Conservation (phyloP, 1,140 invertebrate species). For the Cepaea nemoralis region DNA sequence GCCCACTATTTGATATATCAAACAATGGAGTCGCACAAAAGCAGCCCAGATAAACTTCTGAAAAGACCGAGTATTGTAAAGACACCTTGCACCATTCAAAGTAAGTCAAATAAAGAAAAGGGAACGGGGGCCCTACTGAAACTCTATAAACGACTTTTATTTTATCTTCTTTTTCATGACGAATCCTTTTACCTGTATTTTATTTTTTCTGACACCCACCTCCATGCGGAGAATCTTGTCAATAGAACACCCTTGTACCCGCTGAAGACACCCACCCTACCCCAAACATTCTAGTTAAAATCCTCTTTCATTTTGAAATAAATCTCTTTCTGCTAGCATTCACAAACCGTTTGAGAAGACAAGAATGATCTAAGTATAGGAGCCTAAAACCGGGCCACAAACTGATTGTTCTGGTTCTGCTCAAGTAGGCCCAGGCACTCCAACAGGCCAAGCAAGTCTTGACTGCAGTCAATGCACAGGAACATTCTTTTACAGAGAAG, state of each 20-base stretch:
- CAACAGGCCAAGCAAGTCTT: not conserved
- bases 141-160: not conserved
- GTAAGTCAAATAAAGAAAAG: slow-evolving; percentile 11
- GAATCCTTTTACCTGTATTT: slow-evolving; percentile 1
- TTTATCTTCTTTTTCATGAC: not conserved
- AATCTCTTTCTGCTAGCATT: slow-evolving; percentile 13
- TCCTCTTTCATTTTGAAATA: slow-evolving; percentile 7
- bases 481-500: too few relatives aligned
- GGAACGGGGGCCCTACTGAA: not conserved
- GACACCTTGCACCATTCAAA: slow-evolving; percentile 7
- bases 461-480: not conserved
- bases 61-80: not conserved
- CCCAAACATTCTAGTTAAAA: not conserved
- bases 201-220: not conserved
- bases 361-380: slow-evolving; percentile 9
- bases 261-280: not conserved
- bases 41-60: not conserved
- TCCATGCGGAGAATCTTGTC: not conserved
- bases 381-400: not conserved
- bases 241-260: not conserved
- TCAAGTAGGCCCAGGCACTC: not conserved
- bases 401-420: not conserved
- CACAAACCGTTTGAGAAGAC: not conserved
- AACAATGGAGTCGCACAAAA: not conserved
- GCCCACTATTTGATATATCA: slow-evolving; percentile 12